Evolutionary conservation across 2,797 vertebrate genomes (phyloP), one percentile per base, ranked within the genome.

Genomic region (Neosilurus mollespiculum): DNA sequence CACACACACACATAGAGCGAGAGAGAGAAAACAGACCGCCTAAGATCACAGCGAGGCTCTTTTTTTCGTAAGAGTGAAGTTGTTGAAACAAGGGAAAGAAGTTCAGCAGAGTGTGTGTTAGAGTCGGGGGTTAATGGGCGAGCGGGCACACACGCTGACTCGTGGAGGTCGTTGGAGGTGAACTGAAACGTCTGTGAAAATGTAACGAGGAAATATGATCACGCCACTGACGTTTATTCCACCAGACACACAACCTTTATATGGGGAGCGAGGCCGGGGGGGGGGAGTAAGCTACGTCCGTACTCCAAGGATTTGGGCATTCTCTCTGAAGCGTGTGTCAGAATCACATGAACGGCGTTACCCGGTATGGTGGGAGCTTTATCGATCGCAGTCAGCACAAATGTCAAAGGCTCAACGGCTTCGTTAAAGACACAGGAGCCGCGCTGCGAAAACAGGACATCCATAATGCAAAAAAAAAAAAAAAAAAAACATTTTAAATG

Each of bases 281-380:
- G 14, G 15, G 30, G 2, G 16, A 0, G 16, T 43, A 24, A 54
- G 62, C 58, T 1, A 62, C 54, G 64, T 77, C 73, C 51, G 88
- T 90, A 89, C 87, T 89, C 89, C 85, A 1, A 37, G 88, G 87
- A 91, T 89, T 89, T 89, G 88, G 86, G 76, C 8, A 16, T 91
- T 87, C 86, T 89, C 88, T 90, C 90, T 89, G 87, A 90, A 72
- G 81, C 76, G 88, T 93, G 92, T 90, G 90, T 94, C 93, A 92
- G 86, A 26, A 81, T 81, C 81, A 53, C 59, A 78, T 80, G 81
- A 79, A 69, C 73, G 49, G 30, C 79, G 66, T 85, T 59, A 72
- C 62, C 78, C 78, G 88, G 90, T 89, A 76, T 73, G 81, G 5
- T 18, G 6, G 9, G 64, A 56, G 51, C 49, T 79, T 51, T 53